Percentiles rank a stretch among this genome's conserved stretches.
phyloP scores from a whole-genome alignment of 2,888 invertebrate species.

The Stictocephala bisonia region DNA sequence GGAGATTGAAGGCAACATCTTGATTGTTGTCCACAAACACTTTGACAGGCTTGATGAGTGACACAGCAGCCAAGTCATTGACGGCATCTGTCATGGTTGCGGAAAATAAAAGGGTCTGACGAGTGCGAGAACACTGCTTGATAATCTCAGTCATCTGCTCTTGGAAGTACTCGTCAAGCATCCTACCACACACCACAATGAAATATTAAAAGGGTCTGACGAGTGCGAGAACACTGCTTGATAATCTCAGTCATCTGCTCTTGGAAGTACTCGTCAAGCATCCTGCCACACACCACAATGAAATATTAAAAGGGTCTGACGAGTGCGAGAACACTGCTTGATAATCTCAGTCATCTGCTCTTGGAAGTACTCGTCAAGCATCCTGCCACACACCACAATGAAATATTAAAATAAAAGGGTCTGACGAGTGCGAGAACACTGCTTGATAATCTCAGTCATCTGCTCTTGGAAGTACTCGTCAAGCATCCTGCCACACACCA shows the following conservation, averaged over 20 bases:
- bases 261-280: conserved; percentile 98
- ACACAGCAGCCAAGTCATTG: conserved; percentile 92
- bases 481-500: conserved; percentile 95
- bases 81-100: conserved; percentile 99
- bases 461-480: conserved; percentile 99
- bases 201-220: too few species aligned
- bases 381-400: too few species aligned
- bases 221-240: conserved; percentile 86
- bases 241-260: conserved; percentile 99
- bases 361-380: conserved; percentile 98
- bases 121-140: conserved; percentile 86
- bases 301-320: too few species aligned
- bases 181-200: too few species aligned
- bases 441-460: conserved; percentile 97
- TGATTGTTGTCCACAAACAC: conserved; percentile 97
- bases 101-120: conserved; percentile 98
- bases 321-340: conserved; percentile 86
- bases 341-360: conserved; percentile 99
- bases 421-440: conserved; percentile 91
- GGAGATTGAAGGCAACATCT: conserved; percentile 93
- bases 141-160: conserved; percentile 99
- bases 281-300: too few species aligned
- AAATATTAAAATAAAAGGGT: conserved; percentile 95
- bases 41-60: conserved; percentile 91
- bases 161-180: conserved; percentile 98